phyloP scores from a whole-genome alignment of 1,140 invertebrate species.

The Pinna nobilis region DNA sequence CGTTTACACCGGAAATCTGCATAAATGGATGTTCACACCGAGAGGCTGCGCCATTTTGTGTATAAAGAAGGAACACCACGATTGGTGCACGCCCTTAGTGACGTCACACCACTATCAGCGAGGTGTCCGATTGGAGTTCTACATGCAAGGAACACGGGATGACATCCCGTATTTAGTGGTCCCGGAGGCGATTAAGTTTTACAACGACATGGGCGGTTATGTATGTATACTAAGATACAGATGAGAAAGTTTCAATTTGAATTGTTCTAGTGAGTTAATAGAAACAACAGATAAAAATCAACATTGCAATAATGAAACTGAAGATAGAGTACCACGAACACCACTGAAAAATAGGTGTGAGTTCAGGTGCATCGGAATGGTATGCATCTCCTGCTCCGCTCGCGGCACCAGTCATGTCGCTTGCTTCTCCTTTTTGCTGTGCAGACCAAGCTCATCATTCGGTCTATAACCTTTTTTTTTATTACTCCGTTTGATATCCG shows the following conservation, averaged over 20 bases:
- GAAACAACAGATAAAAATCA: not conserved
- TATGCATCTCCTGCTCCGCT: no score
- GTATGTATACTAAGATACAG: conserved; percentile 21
- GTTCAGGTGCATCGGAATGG: no score
- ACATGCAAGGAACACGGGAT: conserved; percentile 56
- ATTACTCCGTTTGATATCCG: no score
- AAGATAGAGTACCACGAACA: not conserved
- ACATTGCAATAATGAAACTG: not conserved
- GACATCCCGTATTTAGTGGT: conserved; percentile 43
- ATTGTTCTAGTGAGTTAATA: not conserved
- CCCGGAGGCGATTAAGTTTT: conserved; percentile 51
- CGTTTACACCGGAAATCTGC: conserved; percentile 59
- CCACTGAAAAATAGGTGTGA: not conserved
- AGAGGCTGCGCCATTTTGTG: conserved; percentile 56
- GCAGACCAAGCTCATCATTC: no score
- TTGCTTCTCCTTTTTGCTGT: no score
- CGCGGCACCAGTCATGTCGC: no score
- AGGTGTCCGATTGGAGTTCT: conserved; percentile 47
- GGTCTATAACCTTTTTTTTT: no score
- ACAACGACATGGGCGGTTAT: conserved; percentile 54
- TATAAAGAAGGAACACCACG: conserved; percentile 41
- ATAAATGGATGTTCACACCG: conserved; percentile 61
- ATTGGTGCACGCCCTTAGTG: conserved; percentile 38
- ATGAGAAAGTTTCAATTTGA: not conserved
- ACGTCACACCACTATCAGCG: conserved; percentile 38